phyloP scores from a whole-genome alignment of 2,888 invertebrate genomes.

The Thyatira batis region DNA sequence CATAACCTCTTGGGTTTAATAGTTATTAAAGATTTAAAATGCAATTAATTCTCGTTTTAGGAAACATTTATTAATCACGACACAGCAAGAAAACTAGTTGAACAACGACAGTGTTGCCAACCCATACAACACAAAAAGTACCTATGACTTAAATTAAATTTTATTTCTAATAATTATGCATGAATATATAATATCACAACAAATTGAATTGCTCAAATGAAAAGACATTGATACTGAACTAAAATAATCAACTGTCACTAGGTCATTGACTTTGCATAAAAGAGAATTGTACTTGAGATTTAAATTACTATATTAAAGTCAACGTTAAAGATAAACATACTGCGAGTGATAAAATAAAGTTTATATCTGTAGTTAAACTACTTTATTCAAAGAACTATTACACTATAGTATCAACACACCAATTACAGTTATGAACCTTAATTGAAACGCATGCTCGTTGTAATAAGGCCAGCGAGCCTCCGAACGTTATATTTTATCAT shows the following conservation, averaged over 20 bases:
- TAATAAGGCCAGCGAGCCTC: conserved; percentile 42
- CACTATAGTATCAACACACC: conserved; percentile 37
- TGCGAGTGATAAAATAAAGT: neutral
- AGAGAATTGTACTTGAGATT: neutral
- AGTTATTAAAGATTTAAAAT: too few species aligned
- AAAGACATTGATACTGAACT: neutral
- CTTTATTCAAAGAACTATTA: conserved; percentile 19
- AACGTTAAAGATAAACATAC: neutral
- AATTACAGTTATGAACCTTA: conserved; percentile 72
- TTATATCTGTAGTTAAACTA: conserved; percentile 15
- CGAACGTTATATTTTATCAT: conserved; percentile 18
- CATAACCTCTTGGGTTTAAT: too few species aligned
- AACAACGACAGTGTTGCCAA: too few species aligned
- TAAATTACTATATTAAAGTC: neutral
- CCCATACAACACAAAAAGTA: too few species aligned
- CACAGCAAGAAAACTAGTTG: too few species aligned
- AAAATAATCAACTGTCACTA: neutral
- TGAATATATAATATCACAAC: too few species aligned
- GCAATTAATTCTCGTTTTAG: too few species aligned
- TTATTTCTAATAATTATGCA: too few species aligned
- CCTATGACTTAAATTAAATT: too few species aligned
- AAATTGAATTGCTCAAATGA: neutral
- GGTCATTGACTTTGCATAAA: neutral
- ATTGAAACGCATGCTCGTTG: conserved; percentile 70
- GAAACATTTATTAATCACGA: too few species aligned